Conservation (phyloP, 92 coral and sea anemone genomes). For the Actinostola sp. region DNA sequence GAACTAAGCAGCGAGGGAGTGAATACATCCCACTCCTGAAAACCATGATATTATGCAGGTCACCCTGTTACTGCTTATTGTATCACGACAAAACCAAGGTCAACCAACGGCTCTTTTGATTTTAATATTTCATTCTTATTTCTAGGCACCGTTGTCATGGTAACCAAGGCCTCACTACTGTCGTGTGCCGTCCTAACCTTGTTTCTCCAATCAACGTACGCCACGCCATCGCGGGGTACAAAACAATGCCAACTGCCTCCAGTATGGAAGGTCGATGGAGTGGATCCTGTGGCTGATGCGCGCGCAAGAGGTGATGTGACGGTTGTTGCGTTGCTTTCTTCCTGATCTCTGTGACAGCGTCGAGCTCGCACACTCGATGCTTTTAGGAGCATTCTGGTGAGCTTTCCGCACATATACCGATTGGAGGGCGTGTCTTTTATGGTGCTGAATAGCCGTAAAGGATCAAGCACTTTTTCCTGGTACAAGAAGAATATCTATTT, state of each 20-base stretch:
- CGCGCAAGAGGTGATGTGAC: conserved; percentile 70
- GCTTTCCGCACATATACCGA: neutral
- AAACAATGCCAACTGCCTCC: conserved; percentile 72
- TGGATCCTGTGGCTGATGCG: conserved; percentile 74
- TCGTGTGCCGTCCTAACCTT: conserved; percentile 31
- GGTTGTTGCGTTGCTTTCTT: conserved; percentile 68
- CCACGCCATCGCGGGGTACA: conserved; percentile 18
- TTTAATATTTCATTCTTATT: neutral
- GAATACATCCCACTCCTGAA: no score
- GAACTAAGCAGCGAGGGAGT: no score
- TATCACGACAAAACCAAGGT: no score
- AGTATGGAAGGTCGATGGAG: conserved; percentile 55
- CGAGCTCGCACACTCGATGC: conserved; percentile 70
- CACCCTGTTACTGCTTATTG: no score
- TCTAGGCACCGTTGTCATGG: conserved; percentile 31
- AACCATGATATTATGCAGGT: no score
- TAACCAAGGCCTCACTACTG: conserved; percentile 28
- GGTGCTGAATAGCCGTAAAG: conserved; percentile 58
- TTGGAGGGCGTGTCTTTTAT: conserved; percentile 52
- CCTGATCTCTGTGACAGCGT: conserved; percentile 72
- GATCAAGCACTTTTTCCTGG: conserved; percentile 24
- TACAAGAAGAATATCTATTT: conserved; percentile 42
- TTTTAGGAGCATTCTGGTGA: neutral
- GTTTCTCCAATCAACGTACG: conserved; percentile 25
- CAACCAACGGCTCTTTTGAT: no score